These are phyloP conservation scores for Columbina picui DNA, from an alignment of 2,113 vertebrate species.

Conservation along the genomic window DNA sequence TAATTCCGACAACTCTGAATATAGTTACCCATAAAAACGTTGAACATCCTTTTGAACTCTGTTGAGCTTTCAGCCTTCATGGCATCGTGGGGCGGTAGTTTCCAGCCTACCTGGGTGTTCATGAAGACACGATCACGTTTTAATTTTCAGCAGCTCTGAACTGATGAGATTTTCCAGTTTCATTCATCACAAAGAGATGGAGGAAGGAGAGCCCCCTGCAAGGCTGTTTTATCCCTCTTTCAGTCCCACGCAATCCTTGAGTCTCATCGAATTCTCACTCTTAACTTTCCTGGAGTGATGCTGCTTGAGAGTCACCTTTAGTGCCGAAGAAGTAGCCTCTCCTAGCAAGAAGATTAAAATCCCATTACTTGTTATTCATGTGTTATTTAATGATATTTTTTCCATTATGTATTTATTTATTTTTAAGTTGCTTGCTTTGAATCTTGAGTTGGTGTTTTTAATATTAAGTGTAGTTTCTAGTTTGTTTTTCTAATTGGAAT, in stretches of 20 bases:
- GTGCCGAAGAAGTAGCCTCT: slow-evolving; percentile 1
- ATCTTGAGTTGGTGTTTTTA: slow-evolving; percentile 7
- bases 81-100: fast-evolving
- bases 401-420: slow-evolving; percentile 66
- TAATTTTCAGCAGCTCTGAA: neutral
- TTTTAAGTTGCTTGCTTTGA: slow-evolving; percentile 60
- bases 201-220: neutral
- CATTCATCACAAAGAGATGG: neutral
- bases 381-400: slow-evolving; percentile 70
- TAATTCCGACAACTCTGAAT: neutral
- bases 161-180: neutral
- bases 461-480: slow-evolving; percentile 35
- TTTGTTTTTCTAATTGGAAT: slow-evolving; percentile 50
- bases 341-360: slow-evolving; percentile 62
- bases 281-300: neutral
- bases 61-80: neutral
- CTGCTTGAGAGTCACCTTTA: slow-evolving; percentile 66
- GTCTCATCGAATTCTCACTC: slow-evolving; percentile 5
- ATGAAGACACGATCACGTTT: neutral
- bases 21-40: neutral
- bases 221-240: slow-evolving; percentile 10
- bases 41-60: neutral
- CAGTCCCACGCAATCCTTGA: neutral
- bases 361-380: slow-evolving; percentile 61
- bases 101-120: neutral